Evolutionary conservation across 2,888 invertebrate genomes (phyloP).

Genomic region (Odontomyia ornata): DNA sequence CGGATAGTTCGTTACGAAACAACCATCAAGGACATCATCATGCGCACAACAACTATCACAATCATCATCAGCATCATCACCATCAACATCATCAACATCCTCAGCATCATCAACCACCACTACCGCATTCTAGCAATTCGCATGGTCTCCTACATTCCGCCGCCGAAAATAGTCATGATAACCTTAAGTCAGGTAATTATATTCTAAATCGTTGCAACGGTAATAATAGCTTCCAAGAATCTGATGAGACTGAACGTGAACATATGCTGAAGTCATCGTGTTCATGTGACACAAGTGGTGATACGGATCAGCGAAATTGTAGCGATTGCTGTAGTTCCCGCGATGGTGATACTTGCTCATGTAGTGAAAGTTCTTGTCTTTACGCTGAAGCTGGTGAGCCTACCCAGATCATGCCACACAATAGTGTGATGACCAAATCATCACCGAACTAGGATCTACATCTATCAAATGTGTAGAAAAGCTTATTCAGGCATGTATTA

Average conservation of each 20-base stretch:
- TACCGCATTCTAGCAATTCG: background rate
- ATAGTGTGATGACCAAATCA: slow-evolving; percentile 49
- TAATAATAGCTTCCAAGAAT: slow-evolving; percentile 55
- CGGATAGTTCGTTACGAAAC: slow-evolving; percentile 60
- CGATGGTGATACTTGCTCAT: slow-evolving; percentile 70
- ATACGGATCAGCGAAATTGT: slow-evolving; percentile 55
- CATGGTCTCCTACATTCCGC: slow-evolving; percentile 47
- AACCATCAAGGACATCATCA: slow-evolving; percentile 55
- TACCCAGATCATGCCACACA: slow-evolving; percentile 45
- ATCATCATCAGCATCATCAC: slow-evolving; percentile 38
- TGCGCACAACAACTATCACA: slow-evolving; percentile 36
- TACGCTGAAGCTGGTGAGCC: slow-evolving; percentile 70
- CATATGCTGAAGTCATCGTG: slow-evolving; percentile 51
- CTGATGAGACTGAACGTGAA: slow-evolving; percentile 55
- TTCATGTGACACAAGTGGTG: slow-evolving; percentile 49
- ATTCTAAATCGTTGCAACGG: slow-evolving; percentile 47
- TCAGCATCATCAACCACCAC: slow-evolving; percentile 41
- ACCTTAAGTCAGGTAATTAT: slow-evolving; percentile 50
- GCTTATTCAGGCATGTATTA: slow-evolving; percentile 1
- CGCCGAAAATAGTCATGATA: slow-evolving; percentile 59
- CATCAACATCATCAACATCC: slow-evolving; percentile 47
- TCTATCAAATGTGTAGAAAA: background rate
- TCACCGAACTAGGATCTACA: slow-evolving; percentile 45
- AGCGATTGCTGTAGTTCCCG: slow-evolving; percentile 66
- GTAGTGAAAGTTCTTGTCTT: slow-evolving; percentile 71